Evolutionary conservation across 2,113 vertebrate species (phyloP).

Genomic region (Baryphthengus martii): DNA sequence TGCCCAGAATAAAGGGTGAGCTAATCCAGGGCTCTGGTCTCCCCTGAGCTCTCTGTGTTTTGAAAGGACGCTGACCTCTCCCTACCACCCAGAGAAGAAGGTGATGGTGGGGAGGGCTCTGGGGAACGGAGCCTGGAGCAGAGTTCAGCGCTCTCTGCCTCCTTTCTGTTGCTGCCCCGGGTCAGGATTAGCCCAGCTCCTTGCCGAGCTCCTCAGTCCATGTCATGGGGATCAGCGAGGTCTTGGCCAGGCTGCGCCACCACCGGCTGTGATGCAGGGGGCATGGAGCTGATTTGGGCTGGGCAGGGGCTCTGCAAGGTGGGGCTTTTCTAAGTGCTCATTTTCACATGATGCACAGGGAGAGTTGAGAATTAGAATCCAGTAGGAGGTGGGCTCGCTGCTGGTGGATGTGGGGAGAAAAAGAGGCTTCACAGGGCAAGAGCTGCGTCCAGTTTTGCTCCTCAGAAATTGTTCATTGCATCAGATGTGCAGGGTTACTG

Average conservation of each 20-base stretch:
- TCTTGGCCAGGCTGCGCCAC: not conserved
- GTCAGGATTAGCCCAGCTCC: not conserved
- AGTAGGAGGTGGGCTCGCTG: not conserved
- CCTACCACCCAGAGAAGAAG: not conserved
- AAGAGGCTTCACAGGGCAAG: not conserved
- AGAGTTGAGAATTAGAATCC: not conserved
- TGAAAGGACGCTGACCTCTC: not conserved
- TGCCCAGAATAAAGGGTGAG: not conserved
- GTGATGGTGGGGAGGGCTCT: not conserved
- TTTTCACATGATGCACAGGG: not conserved
- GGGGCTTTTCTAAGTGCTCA: not conserved
- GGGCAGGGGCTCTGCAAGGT: not conserved
- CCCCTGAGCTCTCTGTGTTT: not conserved
- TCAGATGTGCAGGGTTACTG: too few species aligned
- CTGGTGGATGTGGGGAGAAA: not conserved
- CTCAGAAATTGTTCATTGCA: not conserved
- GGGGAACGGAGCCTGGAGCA: not conserved
- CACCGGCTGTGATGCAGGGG: rapidly evolving
- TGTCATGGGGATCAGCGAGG: not conserved
- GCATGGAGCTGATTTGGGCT: not conserved
- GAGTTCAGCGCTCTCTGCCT: not conserved
- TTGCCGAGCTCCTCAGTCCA: rapidly evolving
- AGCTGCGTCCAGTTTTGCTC: not conserved
- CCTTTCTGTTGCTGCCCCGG: not conserved
- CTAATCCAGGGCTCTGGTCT: not conserved